phyloP scores from a whole-genome alignment of 2,797 vertebrate genomes.

The Vireo griseus region DNA sequence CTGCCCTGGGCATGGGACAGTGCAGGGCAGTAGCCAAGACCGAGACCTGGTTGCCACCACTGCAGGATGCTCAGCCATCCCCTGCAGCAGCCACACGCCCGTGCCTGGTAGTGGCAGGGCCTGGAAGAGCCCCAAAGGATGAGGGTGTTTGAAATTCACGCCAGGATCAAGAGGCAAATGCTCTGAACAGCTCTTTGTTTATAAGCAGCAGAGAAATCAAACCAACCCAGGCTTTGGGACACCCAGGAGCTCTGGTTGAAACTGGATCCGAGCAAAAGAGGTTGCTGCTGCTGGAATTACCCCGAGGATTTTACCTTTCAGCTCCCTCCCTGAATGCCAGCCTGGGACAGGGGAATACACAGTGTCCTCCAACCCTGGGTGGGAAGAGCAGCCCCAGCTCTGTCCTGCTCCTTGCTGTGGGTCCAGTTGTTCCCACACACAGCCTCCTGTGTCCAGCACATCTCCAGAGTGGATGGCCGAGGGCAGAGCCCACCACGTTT shows the following conservation, averaged over 20 bases:
- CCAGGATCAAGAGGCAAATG: not conserved
- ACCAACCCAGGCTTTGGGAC: not conserved
- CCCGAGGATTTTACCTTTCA: not conserved
- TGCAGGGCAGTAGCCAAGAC: not conserved
- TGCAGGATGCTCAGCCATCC: not conserved
- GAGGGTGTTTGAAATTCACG: not conserved
- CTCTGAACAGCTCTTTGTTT: not conserved
- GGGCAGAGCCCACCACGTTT: not conserved
- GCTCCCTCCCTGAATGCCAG: not conserved
- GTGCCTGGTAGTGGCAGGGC: not conserved
- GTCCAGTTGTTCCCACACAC: rapidly evolving
- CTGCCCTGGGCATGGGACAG: rapidly evolving
- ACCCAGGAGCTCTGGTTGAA: not conserved
- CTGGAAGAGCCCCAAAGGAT: not conserved
- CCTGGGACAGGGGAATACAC: not conserved
- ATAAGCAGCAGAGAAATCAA: not conserved
- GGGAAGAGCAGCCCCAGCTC: not conserved
- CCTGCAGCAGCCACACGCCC: not conserved
- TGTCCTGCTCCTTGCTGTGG: rapidly evolving
- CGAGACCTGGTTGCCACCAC: not conserved
- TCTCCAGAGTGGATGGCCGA: not conserved
- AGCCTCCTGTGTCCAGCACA: not conserved
- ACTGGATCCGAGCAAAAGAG: not conserved
- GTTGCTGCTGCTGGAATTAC: not conserved
- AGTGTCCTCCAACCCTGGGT: not conserved